Conservation (phyloP, 2,113 vertebrate species). For the Xenotilapia longispinis region DNA sequence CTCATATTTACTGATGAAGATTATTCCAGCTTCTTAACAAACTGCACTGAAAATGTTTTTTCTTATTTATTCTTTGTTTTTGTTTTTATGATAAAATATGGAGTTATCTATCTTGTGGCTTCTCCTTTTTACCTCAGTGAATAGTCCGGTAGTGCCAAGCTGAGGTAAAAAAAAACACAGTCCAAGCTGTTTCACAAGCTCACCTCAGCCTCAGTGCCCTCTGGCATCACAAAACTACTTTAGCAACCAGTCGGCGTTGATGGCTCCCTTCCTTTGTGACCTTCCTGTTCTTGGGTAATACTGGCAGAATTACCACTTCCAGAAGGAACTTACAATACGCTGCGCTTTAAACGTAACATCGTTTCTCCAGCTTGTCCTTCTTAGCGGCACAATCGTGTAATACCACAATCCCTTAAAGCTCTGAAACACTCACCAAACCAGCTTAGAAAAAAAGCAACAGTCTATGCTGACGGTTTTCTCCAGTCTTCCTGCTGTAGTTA, state of each 20-base stretch:
- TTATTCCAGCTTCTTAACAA: not conserved
- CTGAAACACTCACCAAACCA: not conserved
- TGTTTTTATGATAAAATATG: not conserved
- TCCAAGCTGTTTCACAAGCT: not conserved
- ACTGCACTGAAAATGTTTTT: not conserved
- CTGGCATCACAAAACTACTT: not conserved
- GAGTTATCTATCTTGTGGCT: not conserved
- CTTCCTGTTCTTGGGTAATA: not conserved
- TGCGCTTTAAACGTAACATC: not conserved
- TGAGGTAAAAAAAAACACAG: not conserved
- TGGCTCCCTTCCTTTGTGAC: not conserved
- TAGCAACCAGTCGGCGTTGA: not conserved
- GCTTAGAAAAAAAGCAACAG: not conserved
- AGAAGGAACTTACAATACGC: not conserved
- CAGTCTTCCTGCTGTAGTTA: not conserved
- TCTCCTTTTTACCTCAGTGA: not conserved
- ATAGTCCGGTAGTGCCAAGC: not conserved
- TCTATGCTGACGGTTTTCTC: not conserved
- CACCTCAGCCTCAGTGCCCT: not conserved
- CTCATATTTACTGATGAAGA: not conserved
- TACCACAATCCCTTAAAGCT: constrained; percentile 19
- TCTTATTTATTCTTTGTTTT: not conserved
- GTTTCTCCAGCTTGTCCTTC: not conserved
- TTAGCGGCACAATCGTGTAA: constrained; percentile 9
- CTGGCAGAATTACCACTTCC: not conserved